Percentiles rank a stretch among this genome's conserved stretches.
Conservation (phyloP, 2,888 invertebrate species). For the Lithophane ornitopus region DNA sequence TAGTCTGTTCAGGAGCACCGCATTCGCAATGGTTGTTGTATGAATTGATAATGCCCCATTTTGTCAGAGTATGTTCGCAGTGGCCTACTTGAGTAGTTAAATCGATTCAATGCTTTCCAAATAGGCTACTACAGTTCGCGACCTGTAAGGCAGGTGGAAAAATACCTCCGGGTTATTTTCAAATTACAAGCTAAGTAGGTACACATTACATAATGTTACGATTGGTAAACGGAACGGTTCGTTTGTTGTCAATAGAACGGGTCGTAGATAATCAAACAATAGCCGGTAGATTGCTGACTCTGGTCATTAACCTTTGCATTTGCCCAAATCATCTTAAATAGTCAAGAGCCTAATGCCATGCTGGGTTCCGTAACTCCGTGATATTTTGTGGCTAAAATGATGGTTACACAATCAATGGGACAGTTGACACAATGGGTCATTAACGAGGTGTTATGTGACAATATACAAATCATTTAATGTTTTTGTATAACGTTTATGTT, state of each 20-base stretch:
- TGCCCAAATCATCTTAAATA: conserved; percentile 10
- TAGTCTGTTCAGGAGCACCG: not conserved
- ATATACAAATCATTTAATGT: not conserved
- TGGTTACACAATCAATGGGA: conserved; percentile 36
- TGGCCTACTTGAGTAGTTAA: not conserved
- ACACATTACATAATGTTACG: not conserved
- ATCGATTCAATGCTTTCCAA: not conserved
- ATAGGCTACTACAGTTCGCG: not conserved
- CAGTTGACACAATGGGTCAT: conserved; percentile 24
- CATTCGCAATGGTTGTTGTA: not conserved
- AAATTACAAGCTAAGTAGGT: not conserved
- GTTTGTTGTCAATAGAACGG: not conserved
- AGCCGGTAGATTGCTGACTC: not conserved
- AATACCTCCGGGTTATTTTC: not conserved
- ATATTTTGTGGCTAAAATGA: conserved; percentile 12
- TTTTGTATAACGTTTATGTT: not conserved
- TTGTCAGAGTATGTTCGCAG: not conserved
- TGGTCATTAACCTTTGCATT: not conserved
- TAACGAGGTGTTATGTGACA: not conserved
- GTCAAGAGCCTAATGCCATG: conserved; percentile 9
- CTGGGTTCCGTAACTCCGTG: conserved; percentile 30
- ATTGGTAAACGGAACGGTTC: not conserved
- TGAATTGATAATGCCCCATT: not conserved
- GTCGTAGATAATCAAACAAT: not conserved
- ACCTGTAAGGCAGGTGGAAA: not conserved